These are phyloP conservation scores for Chamaetylas fuelleborni DNA, from an alignment of 2,113 vertebrate species.

Conservation along the genomic window DNA sequence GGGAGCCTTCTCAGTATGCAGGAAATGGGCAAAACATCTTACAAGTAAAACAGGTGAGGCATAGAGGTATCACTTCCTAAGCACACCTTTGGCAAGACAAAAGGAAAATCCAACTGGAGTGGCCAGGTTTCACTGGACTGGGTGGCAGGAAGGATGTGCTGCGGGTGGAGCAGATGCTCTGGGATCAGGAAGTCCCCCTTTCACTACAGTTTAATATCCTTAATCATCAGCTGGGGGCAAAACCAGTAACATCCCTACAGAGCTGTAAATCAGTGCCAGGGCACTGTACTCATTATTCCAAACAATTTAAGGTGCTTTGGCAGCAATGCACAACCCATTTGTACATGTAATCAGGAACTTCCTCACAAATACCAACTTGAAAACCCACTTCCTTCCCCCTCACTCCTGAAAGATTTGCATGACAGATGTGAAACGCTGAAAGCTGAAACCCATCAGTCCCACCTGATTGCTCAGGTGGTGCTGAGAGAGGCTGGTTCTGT, in stretches of 20 bases:
- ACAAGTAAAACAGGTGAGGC: neutral
- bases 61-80: neutral
- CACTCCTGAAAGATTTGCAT: neutral
- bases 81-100: neutral
- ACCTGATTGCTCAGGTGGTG: neutral
- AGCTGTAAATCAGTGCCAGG: neutral
- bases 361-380: neutral
- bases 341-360: neutral
- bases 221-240: neutral
- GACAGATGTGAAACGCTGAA: neutral
- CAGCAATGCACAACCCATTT: neutral
- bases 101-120: neutral
- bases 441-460: neutral
- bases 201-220: neutral
- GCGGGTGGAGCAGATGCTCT: neutral
- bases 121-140: neutral
- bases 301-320: neutral
- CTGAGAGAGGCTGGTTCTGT: neutral
- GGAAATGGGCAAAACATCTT: slow-evolving; percentile 28
- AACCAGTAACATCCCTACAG: neutral
- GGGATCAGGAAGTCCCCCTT: neutral
- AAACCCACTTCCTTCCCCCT: neutral
- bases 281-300: neutral
- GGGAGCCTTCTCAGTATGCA: slow-evolving; percentile 27
- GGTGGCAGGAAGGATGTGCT: neutral